Percentiles rank a stretch among this genome's conserved stretches.
phyloP scores from a whole-genome alignment of 2,888 invertebrate genomes.

The Digitonthophagus gazella region DNA sequence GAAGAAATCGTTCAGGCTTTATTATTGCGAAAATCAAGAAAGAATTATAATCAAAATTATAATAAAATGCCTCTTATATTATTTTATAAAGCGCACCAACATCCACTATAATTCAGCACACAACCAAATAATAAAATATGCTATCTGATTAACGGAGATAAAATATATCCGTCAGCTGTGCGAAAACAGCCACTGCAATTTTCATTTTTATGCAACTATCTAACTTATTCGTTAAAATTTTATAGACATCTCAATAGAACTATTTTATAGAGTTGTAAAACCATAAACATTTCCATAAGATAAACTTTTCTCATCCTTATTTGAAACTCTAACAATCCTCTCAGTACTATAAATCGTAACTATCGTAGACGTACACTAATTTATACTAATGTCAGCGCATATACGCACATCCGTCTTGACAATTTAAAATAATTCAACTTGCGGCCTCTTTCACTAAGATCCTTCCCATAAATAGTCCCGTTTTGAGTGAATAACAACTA shows the following conservation, averaged over 20 bases:
- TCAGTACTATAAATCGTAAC: background rate
- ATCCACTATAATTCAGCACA: conserved; percentile 10
- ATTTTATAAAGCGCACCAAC: background rate
- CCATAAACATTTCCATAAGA: conserved; percentile 1
- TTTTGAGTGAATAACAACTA: conserved; percentile 4
- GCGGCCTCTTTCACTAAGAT: conserved; percentile 6
- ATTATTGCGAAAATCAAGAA: no score
- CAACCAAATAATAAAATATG: conserved; percentile 5
- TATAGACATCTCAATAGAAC: no score
- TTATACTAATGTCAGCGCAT: background rate
- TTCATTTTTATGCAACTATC: no score
- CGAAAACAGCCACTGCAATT: background rate
- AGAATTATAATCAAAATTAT: no score
- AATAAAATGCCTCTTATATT: no score
- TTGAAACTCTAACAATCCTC: conserved; percentile 2
- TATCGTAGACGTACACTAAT: background rate
- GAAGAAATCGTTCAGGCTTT: no score
- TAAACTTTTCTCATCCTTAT: conserved; percentile 11
- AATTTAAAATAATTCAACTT: conserved; percentile 11
- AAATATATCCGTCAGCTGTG: no score
- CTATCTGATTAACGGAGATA: background rate
- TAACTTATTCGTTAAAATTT: no score
- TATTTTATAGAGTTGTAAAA: no score
- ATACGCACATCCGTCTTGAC: conserved; percentile 1
- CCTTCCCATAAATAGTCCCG: conserved; percentile 1